These are phyloP conservation scores for Copidosoma aretas DNA, from an alignment of 2,888 invertebrate genomes.

Conservation along the genomic window DNA sequence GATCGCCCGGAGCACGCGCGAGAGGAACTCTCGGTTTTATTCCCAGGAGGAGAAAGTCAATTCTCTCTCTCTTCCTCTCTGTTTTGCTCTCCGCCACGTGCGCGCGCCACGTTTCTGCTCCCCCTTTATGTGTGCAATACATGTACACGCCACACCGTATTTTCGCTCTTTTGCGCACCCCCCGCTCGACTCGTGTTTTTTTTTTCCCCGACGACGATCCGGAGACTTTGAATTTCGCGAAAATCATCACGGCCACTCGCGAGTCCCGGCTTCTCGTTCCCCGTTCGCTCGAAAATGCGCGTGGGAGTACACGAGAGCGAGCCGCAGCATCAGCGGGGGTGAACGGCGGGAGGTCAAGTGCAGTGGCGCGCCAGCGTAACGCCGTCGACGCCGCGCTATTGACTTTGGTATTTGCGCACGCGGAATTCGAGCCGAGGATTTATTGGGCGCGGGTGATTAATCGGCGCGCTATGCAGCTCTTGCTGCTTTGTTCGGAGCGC, in stretches of 20 bases:
- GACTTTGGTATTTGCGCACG: slow-evolving; percentile 27
- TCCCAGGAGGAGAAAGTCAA: slow-evolving; percentile 22
- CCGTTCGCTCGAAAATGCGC: no score
- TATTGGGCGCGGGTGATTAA: slow-evolving; percentile 21
- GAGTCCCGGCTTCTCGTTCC: no score
- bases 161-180: no score
- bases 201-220: no score
- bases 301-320: background rate
- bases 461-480: background rate
- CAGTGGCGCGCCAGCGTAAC: background rate
- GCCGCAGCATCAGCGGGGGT: background rate
- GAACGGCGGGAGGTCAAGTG: slow-evolving; percentile 23
- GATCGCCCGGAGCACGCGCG: background rate
- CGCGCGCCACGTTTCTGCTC: no score
- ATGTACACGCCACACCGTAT: no score
- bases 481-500: background rate
- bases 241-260: no score
- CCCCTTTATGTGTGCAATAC: no score
- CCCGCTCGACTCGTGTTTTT: no score
- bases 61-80: no score
- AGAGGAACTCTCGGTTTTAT: slow-evolving; percentile 22
- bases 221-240: no score
- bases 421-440: slow-evolving; percentile 9
- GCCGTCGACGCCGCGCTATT: slow-evolving; percentile 13
- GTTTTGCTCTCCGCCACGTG: no score